These are phyloP conservation scores for Lasioglossum baleicum DNA, from an alignment of 1,140 invertebrate species.

Conservation along the genomic window DNA sequence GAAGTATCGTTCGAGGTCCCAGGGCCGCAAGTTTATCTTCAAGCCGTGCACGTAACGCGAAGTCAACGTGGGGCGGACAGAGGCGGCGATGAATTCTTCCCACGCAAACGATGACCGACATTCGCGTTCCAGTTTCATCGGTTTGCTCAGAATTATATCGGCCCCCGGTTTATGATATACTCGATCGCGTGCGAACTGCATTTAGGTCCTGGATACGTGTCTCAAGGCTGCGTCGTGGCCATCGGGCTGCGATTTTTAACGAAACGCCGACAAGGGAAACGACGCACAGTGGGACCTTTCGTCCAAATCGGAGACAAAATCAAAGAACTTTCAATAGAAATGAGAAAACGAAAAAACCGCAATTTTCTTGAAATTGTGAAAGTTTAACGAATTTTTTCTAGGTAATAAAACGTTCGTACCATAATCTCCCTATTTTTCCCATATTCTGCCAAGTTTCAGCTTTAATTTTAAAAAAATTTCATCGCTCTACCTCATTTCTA, in stretches of 20 bases:
- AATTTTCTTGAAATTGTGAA: too few species aligned
- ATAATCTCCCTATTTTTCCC: too few species aligned
- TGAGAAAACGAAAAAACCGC: too few species aligned
- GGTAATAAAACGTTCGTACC: too few species aligned
- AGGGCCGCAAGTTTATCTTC: neutral
- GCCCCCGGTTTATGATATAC: slow-evolving; percentile 41
- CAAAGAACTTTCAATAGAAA: too few species aligned
- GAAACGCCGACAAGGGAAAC: neutral
- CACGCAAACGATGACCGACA: slow-evolving; percentile 36
- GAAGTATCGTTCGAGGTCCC: neutral
- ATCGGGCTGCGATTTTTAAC: neutral
- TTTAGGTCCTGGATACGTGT: neutral
- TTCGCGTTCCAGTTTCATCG: slow-evolving; percentile 55
- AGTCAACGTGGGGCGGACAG: slow-evolving; percentile 3
- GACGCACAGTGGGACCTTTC: too few species aligned
- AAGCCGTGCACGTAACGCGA: slow-evolving; percentile 10
- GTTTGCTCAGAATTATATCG: slow-evolving; percentile 48
- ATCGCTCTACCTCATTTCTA: too few species aligned
- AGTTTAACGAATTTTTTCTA: too few species aligned
- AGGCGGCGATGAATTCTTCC: slow-evolving; percentile 9
- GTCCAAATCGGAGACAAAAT: too few species aligned
- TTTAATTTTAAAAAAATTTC: too few species aligned
- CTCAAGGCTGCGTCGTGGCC: neutral
- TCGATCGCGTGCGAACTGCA: slow-evolving; percentile 39
- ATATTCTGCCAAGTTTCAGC: too few species aligned